These are phyloP conservation scores for Eupithecia pulchellata DNA, from an alignment of 2,888 invertebrate species.

Conservation along the genomic window DNA sequence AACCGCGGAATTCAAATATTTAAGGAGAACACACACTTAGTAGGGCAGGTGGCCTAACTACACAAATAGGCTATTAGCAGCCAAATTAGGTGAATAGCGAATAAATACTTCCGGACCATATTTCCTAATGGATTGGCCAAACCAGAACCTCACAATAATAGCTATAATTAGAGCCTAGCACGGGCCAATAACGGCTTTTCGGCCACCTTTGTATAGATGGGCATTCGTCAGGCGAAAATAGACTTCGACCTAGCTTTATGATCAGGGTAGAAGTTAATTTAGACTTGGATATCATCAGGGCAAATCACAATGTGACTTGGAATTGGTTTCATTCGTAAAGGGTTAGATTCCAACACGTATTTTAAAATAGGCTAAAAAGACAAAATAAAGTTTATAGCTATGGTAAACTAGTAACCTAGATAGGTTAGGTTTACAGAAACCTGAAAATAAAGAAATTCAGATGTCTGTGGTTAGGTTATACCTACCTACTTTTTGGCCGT, in stretches of 20 bases:
- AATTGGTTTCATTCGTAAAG: too few relatives aligned
- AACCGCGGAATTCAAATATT: background rate
- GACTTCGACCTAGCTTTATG: background rate
- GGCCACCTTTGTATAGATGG: constrained; percentile 44
- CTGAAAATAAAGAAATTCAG: too few relatives aligned
- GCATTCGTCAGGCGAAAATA: constrained; percentile 53
- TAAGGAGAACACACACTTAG: background rate
- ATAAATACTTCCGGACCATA: constrained; percentile 49
- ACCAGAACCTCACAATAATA: constrained; percentile 38
- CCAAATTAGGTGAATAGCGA: constrained; percentile 40
- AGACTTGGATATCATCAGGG: background rate
- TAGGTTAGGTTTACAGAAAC: too few relatives aligned
- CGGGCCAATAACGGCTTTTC: constrained; percentile 36
- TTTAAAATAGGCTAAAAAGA: too few relatives aligned
- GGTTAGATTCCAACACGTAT: too few relatives aligned
- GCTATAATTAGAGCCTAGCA: constrained; percentile 29
- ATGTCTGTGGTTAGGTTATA: too few relatives aligned
- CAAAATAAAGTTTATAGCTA: too few relatives aligned
- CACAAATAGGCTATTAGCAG: constrained; percentile 17
- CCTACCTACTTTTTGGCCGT: too few relatives aligned
- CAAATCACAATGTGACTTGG: too few relatives aligned
- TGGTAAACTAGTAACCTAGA: too few relatives aligned
- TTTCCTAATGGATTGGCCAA: constrained; percentile 52
- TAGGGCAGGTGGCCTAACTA: background rate
- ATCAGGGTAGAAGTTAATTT: background rate